These are phyloP conservation scores for Knipowitschia caucasica DNA, from an alignment of 2,797 vertebrate genomes.

Conservation along the genomic window DNA sequence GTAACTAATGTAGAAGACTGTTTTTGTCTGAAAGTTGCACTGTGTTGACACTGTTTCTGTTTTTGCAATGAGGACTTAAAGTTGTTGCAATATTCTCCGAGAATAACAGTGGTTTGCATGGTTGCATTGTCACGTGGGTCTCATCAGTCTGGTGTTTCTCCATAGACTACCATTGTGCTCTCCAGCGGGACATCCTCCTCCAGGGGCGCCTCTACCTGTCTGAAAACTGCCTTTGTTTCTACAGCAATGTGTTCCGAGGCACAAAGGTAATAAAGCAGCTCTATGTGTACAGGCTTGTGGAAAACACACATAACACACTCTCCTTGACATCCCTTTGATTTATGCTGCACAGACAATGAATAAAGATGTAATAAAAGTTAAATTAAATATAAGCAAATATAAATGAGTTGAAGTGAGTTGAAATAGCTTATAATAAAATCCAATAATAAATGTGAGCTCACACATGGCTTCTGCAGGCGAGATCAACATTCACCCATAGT, in stretches of 20 bases:
- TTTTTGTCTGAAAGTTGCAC: neutral
- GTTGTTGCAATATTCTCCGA: neutral
- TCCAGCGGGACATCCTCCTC: conserved; percentile 92
- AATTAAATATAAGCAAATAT: no score
- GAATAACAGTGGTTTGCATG: neutral
- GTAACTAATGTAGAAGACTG: neutral
- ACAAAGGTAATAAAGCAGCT: no score
- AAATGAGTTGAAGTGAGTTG: no score
- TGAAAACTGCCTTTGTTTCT: conserved; percentile 91
- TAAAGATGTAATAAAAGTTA: no score
- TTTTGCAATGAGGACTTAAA: neutral
- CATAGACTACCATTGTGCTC: conserved; percentile 89
- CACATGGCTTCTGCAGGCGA: no score
- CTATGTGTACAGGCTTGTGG: no score
- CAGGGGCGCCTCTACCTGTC: conserved; percentile 91
- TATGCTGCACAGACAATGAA: no score
- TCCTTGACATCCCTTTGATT: no score
- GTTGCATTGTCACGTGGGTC: conserved; percentile 1
- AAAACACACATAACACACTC: no score
- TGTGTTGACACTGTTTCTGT: neutral
- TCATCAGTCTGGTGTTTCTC: conserved; percentile 5
- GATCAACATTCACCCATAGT: neutral
- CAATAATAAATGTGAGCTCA: no score
- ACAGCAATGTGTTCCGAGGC: conserved; percentile 94
- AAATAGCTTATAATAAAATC: no score